Base-by-base conservation (phyloP, 2,888 invertebrate species). In the Blastobasis adustella region DNA sequence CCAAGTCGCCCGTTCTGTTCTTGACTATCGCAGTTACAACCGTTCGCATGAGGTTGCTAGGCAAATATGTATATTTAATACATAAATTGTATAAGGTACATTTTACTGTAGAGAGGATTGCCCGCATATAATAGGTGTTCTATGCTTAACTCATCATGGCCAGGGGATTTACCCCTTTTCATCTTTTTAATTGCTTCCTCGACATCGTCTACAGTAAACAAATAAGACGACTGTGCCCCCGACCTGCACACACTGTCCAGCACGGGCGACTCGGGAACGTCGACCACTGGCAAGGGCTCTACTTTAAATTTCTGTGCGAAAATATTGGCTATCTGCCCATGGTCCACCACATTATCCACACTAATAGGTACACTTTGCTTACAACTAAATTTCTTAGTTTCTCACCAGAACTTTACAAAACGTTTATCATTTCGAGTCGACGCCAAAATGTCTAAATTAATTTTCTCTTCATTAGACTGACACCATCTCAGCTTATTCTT, bases 121-220 rank as follows among this genome's bases (percentile, higher is more conserved):
- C 23, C 23, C 23, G 23, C 23, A 23, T 23, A 23, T 23, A 23
- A 23, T 23, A 23, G 23, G 3, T 23, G 23, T 23, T 58, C 54
- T 6, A 56, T 45, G 36, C 55, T 58, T 10, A 54, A 49, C 8
- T 47, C 51, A 37, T 54, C 56, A 37, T 53, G 53, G 5, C 57
- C 57, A 6, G 53, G 53, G 6, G 54, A 55, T 37, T 60, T 59
- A 6, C 60, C 62, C 6, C 54, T 43, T 4, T 51, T 47, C 51
- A 57, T 59, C 6, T 37, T 41, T 37, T 46, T 37, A n/a, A 56
- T 45, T 8, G 49, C 43, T 37, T 45, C 49, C 6, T n/a, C 45
- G 7, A 57, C 45, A 37, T 51, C 47, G 10, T 10, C 10, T 3
- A 23, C 5, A 8, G 10, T 48, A 48, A 47, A 42, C 41, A 48